Evolutionary conservation across 2,888 invertebrate species (phyloP).

Genomic region (Nephrotoma flavescens): DNA sequence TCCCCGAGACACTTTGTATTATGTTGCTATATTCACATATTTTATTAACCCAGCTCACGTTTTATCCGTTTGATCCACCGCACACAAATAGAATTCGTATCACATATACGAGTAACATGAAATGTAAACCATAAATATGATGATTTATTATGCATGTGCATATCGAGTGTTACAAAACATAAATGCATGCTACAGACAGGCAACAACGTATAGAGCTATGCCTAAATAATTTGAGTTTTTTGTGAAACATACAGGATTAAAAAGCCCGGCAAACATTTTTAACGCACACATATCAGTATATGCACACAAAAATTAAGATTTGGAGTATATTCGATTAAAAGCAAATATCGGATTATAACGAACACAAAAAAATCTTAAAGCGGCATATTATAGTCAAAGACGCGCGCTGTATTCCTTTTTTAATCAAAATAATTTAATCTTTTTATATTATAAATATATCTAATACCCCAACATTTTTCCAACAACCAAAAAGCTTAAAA

Average conservation of each 20-base stretch:
- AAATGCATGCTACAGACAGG: neutral
- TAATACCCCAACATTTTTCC: neutral
- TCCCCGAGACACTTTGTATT: neutral
- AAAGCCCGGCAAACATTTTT: neutral
- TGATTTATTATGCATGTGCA: neutral
- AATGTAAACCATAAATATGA: neutral
- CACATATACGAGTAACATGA: neutral
- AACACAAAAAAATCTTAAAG: neutral
- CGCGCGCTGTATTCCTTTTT: neutral
- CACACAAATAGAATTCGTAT: neutral
- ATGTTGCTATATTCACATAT: neutral
- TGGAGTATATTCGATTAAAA: neutral
- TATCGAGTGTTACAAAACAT: neutral
- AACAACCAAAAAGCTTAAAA: neutral
- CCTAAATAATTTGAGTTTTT: neutral
- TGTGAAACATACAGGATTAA: neutral
- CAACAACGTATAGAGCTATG: neutral
- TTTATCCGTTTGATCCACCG: neutral
- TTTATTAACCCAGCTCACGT: neutral
- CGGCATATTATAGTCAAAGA: neutral
- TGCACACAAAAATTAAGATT: neutral
- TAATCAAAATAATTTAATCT: neutral
- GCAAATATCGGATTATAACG: neutral
- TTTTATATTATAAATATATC: neutral
- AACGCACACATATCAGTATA: neutral